These are phyloP conservation scores for Catharus bicknelli DNA, from an alignment of 2,113 vertebrate genomes.

Conservation along the genomic window DNA sequence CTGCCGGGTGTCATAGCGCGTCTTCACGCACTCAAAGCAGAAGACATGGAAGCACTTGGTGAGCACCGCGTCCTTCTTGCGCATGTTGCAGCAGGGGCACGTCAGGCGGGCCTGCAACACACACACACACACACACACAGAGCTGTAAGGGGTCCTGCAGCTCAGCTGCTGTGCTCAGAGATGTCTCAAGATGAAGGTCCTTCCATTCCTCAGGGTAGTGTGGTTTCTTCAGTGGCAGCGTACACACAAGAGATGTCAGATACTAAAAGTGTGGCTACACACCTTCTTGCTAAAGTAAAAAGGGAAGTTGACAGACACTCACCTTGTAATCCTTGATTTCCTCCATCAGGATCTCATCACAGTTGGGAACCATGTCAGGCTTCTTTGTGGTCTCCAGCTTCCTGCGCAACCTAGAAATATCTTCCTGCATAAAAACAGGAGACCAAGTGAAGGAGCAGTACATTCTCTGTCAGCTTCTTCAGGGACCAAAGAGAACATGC, in stretches of 20 bases:
- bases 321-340: constrained; percentile 98
- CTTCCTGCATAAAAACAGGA: constrained; percentile 78
- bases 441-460: neutral
- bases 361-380: constrained; percentile 93
- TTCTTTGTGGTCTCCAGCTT: constrained; percentile 97
- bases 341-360: constrained; percentile 96
- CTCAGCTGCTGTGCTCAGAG: neutral
- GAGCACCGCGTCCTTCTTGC: constrained; percentile 93
- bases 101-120: constrained; percentile 87
- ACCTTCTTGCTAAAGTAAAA: neutral
- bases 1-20: constrained; percentile 93
- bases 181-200: neutral
- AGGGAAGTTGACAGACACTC: neutral
- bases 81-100: constrained; percentile 95
- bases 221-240: neutral
- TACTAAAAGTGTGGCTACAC: neutral
- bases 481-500: neutral
- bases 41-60: constrained; percentile 98
- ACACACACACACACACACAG: neutral
- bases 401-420: constrained; percentile 91
- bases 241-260: neutral
- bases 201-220: neutral
- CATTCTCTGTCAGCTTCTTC: neutral
- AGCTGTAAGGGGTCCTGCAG: neutral
- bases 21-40: constrained; percentile 97